Evolutionary conservation across 2,888 invertebrate genomes (phyloP).

Genomic region (Tinea trinotella): DNA sequence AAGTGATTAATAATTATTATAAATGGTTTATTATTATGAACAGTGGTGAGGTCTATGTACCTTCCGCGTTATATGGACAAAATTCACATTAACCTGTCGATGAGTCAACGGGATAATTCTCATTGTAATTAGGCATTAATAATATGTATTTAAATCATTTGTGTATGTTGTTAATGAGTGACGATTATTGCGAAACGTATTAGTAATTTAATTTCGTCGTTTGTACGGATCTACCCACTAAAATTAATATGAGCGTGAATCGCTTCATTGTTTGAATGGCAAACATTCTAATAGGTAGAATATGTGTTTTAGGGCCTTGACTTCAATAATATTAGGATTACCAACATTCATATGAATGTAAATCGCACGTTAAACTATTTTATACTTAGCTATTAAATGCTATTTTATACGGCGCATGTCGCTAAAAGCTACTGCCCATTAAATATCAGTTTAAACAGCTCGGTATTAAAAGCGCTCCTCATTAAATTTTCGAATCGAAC

Average conservation of each 20-base stretch:
- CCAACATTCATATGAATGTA: constrained; percentile 53
- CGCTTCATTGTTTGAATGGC: constrained; percentile 4
- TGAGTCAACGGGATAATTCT: not conserved
- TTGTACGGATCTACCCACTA: not conserved
- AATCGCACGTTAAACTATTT: constrained; percentile 53
- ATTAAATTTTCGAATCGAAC: not conserved
- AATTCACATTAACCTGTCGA: not conserved
- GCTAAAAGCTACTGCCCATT: constrained; percentile 42
- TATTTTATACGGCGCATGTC: constrained; percentile 50
- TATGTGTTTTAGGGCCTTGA: too few relatives aligned
- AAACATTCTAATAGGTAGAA: not conserved
- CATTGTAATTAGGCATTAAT: not conserved
- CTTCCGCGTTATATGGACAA: not conserved
- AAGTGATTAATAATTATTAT: not conserved
- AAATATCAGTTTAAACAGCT: constrained; percentile 45
- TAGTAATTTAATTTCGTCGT: not conserved
- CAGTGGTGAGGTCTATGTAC: not conserved
- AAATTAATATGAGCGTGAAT: not conserved
- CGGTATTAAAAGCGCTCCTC: not conserved
- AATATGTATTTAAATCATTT: not conserved
- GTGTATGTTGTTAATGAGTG: not conserved
- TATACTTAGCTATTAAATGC: too few relatives aligned
- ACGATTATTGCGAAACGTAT: constrained; percentile 1
- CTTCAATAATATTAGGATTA: constrained; percentile 60
- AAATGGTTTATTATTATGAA: not conserved